Evolutionary conservation across 2,797 vertebrate species (phyloP).

Genomic region (Sparus aurata): DNA sequence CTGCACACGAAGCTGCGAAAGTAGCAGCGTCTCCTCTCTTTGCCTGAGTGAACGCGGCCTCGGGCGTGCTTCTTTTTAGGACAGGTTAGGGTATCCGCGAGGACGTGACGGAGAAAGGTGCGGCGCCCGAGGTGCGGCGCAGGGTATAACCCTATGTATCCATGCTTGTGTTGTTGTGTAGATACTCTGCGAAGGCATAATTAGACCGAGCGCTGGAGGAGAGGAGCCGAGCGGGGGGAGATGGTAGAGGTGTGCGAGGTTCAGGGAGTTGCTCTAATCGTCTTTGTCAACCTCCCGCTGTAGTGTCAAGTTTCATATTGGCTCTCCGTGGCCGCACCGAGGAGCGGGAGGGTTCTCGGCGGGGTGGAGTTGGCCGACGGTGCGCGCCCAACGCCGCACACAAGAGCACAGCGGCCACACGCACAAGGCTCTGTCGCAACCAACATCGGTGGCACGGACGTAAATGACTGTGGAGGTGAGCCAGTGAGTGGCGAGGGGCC

Average conservation of each 20-base stretch:
- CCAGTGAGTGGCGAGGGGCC: slow-evolving; percentile 65
- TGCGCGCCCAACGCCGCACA: slow-evolving; percentile 49
- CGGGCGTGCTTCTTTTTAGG: slow-evolving; percentile 58
- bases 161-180: slow-evolving; percentile 65
- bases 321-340: slow-evolving; percentile 61
- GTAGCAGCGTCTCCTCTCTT: slow-evolving; percentile 33
- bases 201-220: slow-evolving; percentile 60
- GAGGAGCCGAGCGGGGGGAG: slow-evolving; percentile 47
- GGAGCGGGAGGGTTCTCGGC: slow-evolving; percentile 67
- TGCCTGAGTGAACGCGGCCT: slow-evolving; percentile 47
- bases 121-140: slow-evolving; percentile 51
- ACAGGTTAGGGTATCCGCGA: slow-evolving; percentile 69
- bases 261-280: slow-evolving; percentile 78
- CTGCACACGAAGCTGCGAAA: slow-evolving; percentile 24
- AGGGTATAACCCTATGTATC: slow-evolving; percentile 66
- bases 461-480: slow-evolving; percentile 75
- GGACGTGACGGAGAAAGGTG: slow-evolving; percentile 65
- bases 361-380: slow-evolving; percentile 63
- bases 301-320: slow-evolving; percentile 85
- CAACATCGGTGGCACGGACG: slow-evolving; percentile 61
- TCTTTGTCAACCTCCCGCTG: slow-evolving; percentile 86
- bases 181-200: slow-evolving; percentile 67
- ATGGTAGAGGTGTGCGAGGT: slow-evolving; percentile 63
- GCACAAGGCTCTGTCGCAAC: slow-evolving; percentile 63
- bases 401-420: slow-evolving; percentile 42